Evolutionary conservation across 2,888 invertebrate species (phyloP), one percentile per base, ranked within the genome.

Genomic region (Augochlorella aurata): DNA sequence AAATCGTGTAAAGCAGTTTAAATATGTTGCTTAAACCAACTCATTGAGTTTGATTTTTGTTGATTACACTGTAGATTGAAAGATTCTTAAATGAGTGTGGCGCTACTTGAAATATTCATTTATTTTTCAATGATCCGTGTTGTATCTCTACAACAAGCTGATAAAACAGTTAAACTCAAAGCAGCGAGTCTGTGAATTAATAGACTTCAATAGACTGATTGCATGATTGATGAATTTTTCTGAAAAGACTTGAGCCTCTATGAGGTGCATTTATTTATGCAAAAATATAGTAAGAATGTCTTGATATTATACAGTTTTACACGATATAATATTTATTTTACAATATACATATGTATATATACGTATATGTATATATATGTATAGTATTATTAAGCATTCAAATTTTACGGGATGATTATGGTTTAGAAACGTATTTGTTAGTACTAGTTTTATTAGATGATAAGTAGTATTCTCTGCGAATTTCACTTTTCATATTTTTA

Each of bases 401-500:
- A 78, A 82, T 82, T 82, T 73, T 76, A 77, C 29, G 24, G 74
- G 71, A 81, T 74, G 67, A 76, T 82, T 79, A 84, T 78, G 72
- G 71, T 81, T 83, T 80, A 58, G 29, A 74, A 79, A 74, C 67
- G 79, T 66, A 77, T 69, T 68, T 86, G 67, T 84, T 84, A 74
- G 47, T 65, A 77, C 72, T 71, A 80, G 77, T 52, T 77, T 38
- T 81, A 63, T 77, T 82, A 81, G 70, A 44, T 77, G 63, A 82
- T 81, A 82, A 78, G 81, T 77, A 49, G 79, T 82, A 84, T 85
- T 79, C 77, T 84, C 77, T 85, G 81, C 87, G 83, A 81, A 82
- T 88, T 90, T 81, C 63, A 82, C 81, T 90, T 90, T 88, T 90
- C 88, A 89, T 91, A 91, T 90, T 91, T 92, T 92, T 91, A 88